These are phyloP conservation scores for Myotis vivesi DNA, from an alignment of 2,797 vertebrate genomes.

Conservation along the genomic window DNA sequence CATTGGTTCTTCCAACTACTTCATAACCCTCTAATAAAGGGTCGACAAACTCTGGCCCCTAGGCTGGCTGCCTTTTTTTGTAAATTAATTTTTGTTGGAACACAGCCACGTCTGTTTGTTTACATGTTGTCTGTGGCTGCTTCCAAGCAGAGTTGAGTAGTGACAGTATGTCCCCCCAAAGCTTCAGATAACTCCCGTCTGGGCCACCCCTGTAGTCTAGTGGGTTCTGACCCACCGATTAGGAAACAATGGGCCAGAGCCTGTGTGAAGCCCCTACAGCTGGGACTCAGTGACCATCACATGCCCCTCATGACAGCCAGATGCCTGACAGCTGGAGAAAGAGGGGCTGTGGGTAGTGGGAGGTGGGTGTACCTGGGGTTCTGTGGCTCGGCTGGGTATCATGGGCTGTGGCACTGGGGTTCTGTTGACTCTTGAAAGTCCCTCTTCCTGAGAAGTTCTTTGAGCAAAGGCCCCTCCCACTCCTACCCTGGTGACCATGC, in stretches of 20 bases:
- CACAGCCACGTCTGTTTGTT: background rate
- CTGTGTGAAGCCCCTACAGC: background rate
- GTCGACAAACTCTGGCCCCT: background rate
- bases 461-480: background rate
- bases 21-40: background rate
- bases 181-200: background rate
- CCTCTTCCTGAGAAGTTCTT: background rate
- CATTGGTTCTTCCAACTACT: background rate
- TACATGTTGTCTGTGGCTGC: background rate
- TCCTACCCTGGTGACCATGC: background rate
- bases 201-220: background rate
- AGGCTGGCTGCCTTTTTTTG: background rate
- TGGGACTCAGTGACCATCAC: background rate
- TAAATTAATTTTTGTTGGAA: constrained; percentile 13
- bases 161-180: background rate
- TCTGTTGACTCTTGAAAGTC: background rate
- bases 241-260: background rate
- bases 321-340: background rate
- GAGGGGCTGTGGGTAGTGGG: background rate
- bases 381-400: background rate
- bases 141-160: background rate
- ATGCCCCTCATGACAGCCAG: background rate
- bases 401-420: background rate
- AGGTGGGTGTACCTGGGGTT: background rate
- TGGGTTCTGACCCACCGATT: background rate